Evolutionary conservation across 2,888 invertebrate species (phyloP), one percentile per base, ranked within the genome.

Genomic region (Tribolium freemani): DNA sequence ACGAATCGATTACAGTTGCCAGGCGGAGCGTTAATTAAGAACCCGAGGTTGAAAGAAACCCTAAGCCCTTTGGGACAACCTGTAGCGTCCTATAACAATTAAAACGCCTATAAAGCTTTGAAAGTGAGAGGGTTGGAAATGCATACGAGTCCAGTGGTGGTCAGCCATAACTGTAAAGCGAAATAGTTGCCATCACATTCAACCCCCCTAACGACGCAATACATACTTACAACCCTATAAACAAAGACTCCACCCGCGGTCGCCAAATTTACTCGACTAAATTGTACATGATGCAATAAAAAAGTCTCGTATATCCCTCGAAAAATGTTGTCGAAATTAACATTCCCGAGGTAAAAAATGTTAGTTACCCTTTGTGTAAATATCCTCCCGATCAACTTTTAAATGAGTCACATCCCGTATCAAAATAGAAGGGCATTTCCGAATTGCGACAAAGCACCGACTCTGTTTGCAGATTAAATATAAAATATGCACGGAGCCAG

Each of bases 91-190:
- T 54, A 66, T 66, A 71, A 76, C 74, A 78, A 79, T 79, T 79
- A 79, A 78, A 78, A 75, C 72, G 66, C 48, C 73, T 61, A 75
- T 77, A 76, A 79, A 78, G 71, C 69, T 63, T 71, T 69, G 50
- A 56, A 63, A 71, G 56, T 69, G 68, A 71, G 69, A 69, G 75
- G 70, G 71, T 51, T 53, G 67, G 74, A 74, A 78, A 77, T 75
- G 75, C 75, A 76, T 75, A 75, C 72, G 74, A 72, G 75, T 75
- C 75, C 75, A 73, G 72, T 73, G 71, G 77, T 75, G 78, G 79
- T 78, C 78, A 73, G 78, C 72, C 71, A 77, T 78, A 78, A 78
- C 77, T 75, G 75, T 76, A 77, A 78, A 78, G 73, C 76, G 77
- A 77, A 78, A 80, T 78, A 78, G 78, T 80, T 78, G 57, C 67